These are phyloP conservation scores for Takifugu bimaculatus DNA, from an alignment of 2,113 vertebrate genomes.

Conservation along the genomic window DNA sequence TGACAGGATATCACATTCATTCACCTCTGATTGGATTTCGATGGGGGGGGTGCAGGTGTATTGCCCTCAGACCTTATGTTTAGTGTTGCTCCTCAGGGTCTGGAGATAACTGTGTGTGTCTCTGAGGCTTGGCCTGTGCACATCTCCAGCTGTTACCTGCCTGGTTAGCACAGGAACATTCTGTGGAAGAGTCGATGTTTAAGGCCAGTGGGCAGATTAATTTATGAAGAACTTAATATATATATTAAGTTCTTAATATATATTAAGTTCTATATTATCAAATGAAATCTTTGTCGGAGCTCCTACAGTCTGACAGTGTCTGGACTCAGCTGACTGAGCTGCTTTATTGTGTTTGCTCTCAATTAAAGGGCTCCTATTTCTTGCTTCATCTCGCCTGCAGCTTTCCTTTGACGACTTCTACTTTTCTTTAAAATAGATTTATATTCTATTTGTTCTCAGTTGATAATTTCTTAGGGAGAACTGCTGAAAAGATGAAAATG, in stretches of 20 bases:
- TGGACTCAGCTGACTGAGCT: not conserved
- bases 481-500: too few relatives aligned
- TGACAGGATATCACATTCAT: slow-evolving; percentile 5
- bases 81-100: not conserved
- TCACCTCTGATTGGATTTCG: slow-evolving; percentile 20
- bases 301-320: not conserved
- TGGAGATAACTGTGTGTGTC: not conserved
- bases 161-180: slow-evolving; percentile 1
- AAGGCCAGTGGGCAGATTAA: not conserved
- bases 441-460: too few relatives aligned
- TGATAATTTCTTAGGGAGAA: too few relatives aligned
- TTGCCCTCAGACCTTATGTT: not conserved
- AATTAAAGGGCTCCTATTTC: not conserved
- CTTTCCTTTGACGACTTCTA: too few relatives aligned
- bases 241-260: too few relatives aligned
- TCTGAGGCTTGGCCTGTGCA: slow-evolving; percentile 1
- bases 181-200: slow-evolving; percentile 1
- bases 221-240: not conserved
- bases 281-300: too few relatives aligned
- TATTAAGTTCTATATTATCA: too few relatives aligned
- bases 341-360: not conserved
- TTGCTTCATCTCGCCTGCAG: too few relatives aligned
- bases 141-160: not conserved
- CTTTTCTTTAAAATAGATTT: too few relatives aligned
- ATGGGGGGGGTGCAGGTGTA: not conserved